Base-by-base conservation (phyloP, 2,797 vertebrate species). In the Intellagama lesueurii region DNA sequence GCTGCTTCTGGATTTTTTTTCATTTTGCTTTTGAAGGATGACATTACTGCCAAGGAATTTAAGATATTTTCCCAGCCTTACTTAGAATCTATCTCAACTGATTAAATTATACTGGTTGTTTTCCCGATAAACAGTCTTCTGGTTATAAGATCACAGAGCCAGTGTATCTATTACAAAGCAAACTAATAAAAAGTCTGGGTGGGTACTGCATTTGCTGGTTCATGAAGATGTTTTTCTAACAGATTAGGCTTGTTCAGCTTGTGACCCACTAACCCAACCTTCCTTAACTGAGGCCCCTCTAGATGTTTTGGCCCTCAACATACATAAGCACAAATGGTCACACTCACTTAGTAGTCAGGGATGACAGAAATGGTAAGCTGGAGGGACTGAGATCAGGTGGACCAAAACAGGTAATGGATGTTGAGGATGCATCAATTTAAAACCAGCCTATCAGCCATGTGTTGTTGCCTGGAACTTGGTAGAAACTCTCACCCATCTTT, bases 41-140 rank as follows among this genome's bases (percentile, higher is more conserved):
- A 75, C 60, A n/a, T 60, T 60, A 11, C 5, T 75, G 72, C 70
- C 24, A 35, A 85, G 83, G 83, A 85, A 85, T 85, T 35, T 35
- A 28, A 56, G 52, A 75, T 28, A 60, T 56, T 35, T 73, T 30
- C 49, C 81, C 70, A 75, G 49, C 32, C 49, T 72, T 85, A 52
- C 70, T 75, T 60, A 75, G 49, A 24, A 85, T 40, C 22, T 85
- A 32, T 60, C 24, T 75, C 30, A 32, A 32, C 81, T 68, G 35
- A 83, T 83, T 47, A 44, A 83, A 30, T 69, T 35, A 69, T 83
- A 28, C 49, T 35, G 72, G 70, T 85, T 75, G 32, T 32, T 85
- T 76, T 76, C 70, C 14, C 60, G 70, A 60, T 28, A 75, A 75
- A 60, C 17, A 60, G n/a, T n/a, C 16, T n/a, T 73, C 30, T 73